Conservation (phyloP, 2,888 invertebrate genomes). For the Isoperla grammatica region DNA sequence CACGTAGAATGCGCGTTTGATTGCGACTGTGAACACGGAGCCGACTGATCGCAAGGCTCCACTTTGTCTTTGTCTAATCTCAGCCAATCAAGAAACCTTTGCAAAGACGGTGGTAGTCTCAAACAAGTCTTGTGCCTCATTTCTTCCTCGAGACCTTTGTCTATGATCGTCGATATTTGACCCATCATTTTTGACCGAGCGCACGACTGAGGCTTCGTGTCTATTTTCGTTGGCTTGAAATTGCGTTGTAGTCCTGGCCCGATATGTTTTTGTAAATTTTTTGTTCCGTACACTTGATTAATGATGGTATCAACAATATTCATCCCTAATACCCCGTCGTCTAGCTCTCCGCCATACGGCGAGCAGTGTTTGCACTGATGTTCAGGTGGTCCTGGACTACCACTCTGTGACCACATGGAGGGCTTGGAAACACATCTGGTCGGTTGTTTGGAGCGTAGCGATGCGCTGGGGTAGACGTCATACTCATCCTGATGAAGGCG, state of each 20-base stretch:
- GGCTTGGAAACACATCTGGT: too few species aligned
- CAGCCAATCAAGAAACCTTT: conserved; percentile 5
- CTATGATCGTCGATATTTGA: conserved; percentile 1
- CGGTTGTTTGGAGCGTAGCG: too few species aligned
- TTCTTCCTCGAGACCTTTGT: not conserved
- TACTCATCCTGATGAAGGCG: too few species aligned
- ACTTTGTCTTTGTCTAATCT: too few species aligned
- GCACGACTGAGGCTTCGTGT: not conserved
- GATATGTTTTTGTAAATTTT: not conserved
- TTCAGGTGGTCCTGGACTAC: too few species aligned
- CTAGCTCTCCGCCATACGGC: conserved; percentile 6
- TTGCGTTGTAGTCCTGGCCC: not conserved
- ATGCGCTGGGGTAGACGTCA: too few species aligned
- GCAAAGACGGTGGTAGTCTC: not conserved
- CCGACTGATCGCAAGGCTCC: too few species aligned
- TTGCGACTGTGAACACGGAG: too few species aligned
- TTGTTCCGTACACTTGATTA: not conserved
- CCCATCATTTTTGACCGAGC: not conserved
- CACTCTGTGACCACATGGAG: too few species aligned
- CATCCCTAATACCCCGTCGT: not conserved
- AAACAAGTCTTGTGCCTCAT: conserved; percentile 5
- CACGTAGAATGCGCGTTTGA: too few species aligned
- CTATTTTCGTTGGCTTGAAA: not conserved
- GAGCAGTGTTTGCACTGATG: too few species aligned
- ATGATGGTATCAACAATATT: conserved; percentile 1